Conservation (phyloP, 2,113 vertebrate genomes). For the Paramormyrops kingsleyae region DNA sequence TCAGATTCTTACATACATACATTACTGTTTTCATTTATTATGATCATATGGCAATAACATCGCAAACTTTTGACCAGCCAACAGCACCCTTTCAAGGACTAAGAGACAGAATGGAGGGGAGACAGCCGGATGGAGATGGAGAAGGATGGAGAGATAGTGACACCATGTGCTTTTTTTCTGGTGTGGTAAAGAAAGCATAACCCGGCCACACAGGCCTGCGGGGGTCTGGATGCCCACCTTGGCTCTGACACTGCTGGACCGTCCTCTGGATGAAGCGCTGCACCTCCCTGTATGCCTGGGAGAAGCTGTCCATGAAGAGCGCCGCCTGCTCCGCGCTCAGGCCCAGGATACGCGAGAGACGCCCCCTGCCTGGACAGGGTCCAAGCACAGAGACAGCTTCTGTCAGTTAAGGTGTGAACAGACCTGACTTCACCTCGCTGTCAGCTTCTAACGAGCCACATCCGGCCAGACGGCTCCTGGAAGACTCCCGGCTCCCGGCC, state of each 20-base stretch:
- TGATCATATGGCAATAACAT: not conserved
- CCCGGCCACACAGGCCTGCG: not conserved
- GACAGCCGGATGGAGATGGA: not conserved
- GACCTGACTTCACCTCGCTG: not conserved
- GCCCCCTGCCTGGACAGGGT: conserved; percentile 64
- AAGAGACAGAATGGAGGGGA: not conserved
- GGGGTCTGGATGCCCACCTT: conserved; percentile 54
- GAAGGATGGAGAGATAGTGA: not conserved
- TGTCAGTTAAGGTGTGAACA: not conserved
- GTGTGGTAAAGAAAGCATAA: not conserved
- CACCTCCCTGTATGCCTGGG: conserved; percentile 78
- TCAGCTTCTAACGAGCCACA: conserved; percentile 23
- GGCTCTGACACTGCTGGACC: conserved; percentile 66
- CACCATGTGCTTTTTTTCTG: not conserved
- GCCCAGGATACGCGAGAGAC: conserved; percentile 75
- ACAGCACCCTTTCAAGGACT: not conserved
- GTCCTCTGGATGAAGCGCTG: conserved; percentile 73
- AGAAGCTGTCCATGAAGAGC: conserved; percentile 75
- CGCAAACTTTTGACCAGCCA: not conserved
- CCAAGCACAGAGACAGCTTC: not conserved
- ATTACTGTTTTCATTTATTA: not conserved
- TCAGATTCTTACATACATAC: not conserved
- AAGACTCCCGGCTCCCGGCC: not conserved
- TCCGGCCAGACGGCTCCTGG: conserved; percentile 25
- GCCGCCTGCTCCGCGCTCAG: conserved; percentile 68